These are phyloP conservation scores for Pantherophis vulpinus DNA, from an alignment of 2,797 vertebrate genomes.

Conservation along the genomic window DNA sequence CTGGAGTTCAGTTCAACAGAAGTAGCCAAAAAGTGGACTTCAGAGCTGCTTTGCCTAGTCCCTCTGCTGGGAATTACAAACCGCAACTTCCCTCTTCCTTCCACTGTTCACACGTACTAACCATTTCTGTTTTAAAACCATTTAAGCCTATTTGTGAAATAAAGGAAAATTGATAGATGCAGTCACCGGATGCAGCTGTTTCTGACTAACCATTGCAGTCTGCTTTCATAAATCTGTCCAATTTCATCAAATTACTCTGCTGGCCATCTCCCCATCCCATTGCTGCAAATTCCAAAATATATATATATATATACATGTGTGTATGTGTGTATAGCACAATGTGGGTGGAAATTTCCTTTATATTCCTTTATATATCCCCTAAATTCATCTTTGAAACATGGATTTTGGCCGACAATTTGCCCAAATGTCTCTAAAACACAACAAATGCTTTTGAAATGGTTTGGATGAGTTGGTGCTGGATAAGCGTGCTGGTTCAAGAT, in stretches of 20 bases:
- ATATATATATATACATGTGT: too few species aligned
- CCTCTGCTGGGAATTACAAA: background rate
- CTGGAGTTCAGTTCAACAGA: background rate
- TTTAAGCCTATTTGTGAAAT: background rate
- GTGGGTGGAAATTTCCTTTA: background rate
- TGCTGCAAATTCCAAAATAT: background rate
- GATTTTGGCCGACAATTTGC: accelerated
- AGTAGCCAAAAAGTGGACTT: background rate
- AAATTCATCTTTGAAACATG: background rate
- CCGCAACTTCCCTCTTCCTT: background rate
- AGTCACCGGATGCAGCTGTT: background rate
- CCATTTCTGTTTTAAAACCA: background rate
- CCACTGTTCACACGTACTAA: background rate
- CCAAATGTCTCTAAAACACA: background rate
- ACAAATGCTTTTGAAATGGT: background rate
- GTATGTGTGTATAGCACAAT: background rate
- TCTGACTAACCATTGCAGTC: background rate
- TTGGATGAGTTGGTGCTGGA: background rate
- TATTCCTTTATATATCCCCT: background rate
- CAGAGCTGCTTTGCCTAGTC: background rate
- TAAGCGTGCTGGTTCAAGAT: accelerated
- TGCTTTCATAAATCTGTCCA: background rate
- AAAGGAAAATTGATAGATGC: background rate
- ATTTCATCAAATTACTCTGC: background rate
- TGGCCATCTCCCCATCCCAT: background rate